Base-by-base conservation (phyloP, 2,888 invertebrate species). In the Scaptomyza tumidula region DNA sequence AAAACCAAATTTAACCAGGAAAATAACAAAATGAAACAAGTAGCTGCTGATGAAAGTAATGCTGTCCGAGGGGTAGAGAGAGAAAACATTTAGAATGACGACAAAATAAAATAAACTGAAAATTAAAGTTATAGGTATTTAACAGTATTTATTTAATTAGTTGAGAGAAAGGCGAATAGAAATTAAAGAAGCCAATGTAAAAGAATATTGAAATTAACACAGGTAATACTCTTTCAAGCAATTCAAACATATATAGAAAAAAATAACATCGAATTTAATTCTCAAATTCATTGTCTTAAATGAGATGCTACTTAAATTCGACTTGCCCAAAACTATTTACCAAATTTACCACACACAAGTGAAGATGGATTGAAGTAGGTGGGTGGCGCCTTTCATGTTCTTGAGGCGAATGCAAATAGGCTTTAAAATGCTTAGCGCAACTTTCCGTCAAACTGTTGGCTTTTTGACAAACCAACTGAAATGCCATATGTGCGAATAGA, bases 381-480 rank as follows among this genome's bases (percentile, higher is more conserved):
- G 7, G 27, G 13, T 0, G 7, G 16, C 39, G 52, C 43, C 35
- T 63, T 46, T 41, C 33, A 46, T 52, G 53, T 56, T 41, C 60
- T 65, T 56, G 49, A 66, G 58, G 61, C 55, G 39, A 56, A 67
- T 70, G 83, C 83, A 80, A 83, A 80, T 80, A 84, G 72, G 75
- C 78, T 68, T 60, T 58, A 52, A 78, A 74, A 64, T 87, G 59
- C 74, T 69, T 76, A 59, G 65, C 76, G 54, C 76, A 78, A 76
- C 79, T 85, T 83, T 86, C 88, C 81, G 82, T 68, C 79, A 83
- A 83, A 85, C 86, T 70, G 87, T 85, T 85, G 88, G 82, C 82
- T 79, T 83, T 85, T 82, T 85, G 69, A 78, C 79, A 82, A 75
- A 68, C 62, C 78, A 52, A 50, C 69, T 41, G 43, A 61, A 75